Evolutionary conservation across 2,888 invertebrate genomes (phyloP).

Genomic region (Nephrotoma appendiculata): DNA sequence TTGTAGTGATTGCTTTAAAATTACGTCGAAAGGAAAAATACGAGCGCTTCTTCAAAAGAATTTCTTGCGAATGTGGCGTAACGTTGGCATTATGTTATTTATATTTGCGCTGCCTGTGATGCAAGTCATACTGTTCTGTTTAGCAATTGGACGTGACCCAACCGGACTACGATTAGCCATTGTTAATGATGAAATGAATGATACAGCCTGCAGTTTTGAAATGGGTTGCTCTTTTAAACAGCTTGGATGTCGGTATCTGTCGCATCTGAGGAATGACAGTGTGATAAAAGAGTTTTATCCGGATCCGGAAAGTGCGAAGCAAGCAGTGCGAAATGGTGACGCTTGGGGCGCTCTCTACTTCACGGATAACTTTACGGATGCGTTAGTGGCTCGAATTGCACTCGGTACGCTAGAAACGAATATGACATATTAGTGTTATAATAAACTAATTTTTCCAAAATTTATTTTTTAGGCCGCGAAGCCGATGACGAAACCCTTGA

Average conservation of each 20-base stretch:
- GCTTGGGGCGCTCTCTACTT: constrained; percentile 85
- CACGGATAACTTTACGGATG: constrained; percentile 78
- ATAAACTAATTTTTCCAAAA: not conserved
- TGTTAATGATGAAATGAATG: constrained; percentile 52
- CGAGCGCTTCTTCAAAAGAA: constrained; percentile 75
- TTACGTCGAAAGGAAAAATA: constrained; percentile 74
- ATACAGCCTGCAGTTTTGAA: constrained; percentile 27
- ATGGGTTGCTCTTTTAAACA: constrained; percentile 53
- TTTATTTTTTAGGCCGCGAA: constrained; percentile 40
- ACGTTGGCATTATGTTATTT: constrained; percentile 85
- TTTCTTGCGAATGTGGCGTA: constrained; percentile 82
- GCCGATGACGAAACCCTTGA: constrained; percentile 76
- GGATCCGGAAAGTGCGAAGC: constrained; percentile 47
- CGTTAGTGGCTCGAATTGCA: constrained; percentile 65
- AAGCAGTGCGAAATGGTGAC: constrained; percentile 58
- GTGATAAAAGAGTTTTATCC: constrained; percentile 56
- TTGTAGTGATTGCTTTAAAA: constrained; percentile 29
- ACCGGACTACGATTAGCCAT: constrained; percentile 67
- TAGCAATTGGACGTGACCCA: constrained; percentile 82
- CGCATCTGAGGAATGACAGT: constrained; percentile 51
- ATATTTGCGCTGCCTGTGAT: constrained; percentile 88
- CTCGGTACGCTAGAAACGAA: constrained; percentile 36
- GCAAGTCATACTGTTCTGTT: constrained; percentile 85
- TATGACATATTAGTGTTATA: not conserved
- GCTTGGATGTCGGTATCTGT: constrained; percentile 67